Conservation (phyloP, 2,113 vertebrate species). For the Macrotus californicus region DNA sequence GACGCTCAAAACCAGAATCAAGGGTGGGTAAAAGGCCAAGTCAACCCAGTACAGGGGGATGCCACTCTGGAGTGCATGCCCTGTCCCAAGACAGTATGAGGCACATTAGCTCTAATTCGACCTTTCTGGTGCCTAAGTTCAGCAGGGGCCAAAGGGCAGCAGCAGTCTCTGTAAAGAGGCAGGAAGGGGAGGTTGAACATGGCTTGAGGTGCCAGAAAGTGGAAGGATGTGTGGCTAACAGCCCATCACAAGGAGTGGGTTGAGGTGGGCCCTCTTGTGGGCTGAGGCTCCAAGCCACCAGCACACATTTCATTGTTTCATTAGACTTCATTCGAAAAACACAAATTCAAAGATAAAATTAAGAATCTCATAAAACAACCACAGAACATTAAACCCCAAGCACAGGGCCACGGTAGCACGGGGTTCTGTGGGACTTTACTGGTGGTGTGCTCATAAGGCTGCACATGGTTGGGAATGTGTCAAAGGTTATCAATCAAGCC, state of each 20-base stretch:
- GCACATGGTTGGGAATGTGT: background rate
- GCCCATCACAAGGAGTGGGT: too few species aligned
- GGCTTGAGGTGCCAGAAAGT: background rate
- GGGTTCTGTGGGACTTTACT: background rate
- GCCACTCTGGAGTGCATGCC: background rate
- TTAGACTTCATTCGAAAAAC: background rate
- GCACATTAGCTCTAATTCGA: background rate
- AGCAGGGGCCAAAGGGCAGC: too few species aligned
- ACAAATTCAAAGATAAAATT: background rate
- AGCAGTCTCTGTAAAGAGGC: background rate
- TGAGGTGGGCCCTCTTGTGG: background rate
- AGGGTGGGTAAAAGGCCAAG: background rate
- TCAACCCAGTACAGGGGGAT: background rate
- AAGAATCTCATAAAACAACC: background rate
- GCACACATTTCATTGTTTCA: background rate
- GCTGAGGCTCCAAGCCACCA: background rate
- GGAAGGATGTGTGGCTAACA: background rate
- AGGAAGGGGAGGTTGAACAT: background rate
- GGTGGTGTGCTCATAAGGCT: rapidly evolving
- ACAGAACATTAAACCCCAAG: background rate
- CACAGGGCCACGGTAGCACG: rapidly evolving
- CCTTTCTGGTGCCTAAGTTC: background rate
- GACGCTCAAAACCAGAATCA: background rate
- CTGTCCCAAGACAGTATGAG: background rate
- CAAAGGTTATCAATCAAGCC: background rate